Conservation (phyloP, 1,140 invertebrate species). For the Meteorus sp. region DNA sequence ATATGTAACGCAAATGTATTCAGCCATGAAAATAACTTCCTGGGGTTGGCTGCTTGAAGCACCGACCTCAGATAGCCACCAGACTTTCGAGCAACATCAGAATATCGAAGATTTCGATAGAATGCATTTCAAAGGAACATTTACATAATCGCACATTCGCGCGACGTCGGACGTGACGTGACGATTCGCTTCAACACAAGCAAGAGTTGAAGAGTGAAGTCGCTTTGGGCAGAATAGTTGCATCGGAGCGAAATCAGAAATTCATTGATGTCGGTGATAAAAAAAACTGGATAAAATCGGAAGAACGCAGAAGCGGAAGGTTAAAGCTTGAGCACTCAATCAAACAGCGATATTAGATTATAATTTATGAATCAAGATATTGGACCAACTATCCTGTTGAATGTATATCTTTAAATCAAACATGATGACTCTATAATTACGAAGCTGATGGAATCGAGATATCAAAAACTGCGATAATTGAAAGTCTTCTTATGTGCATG, state of each 20-base stretch:
- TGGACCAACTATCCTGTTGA: too few species aligned
- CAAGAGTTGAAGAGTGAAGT: neutral
- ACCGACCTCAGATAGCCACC: neutral
- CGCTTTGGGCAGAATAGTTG: conserved; percentile 1
- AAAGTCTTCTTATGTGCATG: too few species aligned
- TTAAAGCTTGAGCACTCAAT: too few species aligned
- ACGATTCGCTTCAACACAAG: neutral
- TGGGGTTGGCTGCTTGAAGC: neutral
- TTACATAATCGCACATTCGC: conserved; percentile 29
- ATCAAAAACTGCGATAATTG: too few species aligned
- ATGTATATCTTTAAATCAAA: too few species aligned
- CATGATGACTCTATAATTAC: too few species aligned
- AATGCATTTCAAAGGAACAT: conserved; percentile 29
- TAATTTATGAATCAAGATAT: too few species aligned
- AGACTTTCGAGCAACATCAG: conserved; percentile 10
- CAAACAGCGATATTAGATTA: too few species aligned
- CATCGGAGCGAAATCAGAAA: neutral
- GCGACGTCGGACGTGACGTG: conserved; percentile 16
- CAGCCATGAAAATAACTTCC: conserved; percentile 19
- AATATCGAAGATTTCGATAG: conserved; percentile 26
- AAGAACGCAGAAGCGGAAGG: too few species aligned
- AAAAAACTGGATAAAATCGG: too few species aligned
- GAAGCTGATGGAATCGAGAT: too few species aligned
- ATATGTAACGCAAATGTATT: conserved; percentile 13
- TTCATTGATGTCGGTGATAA: too few species aligned